These are phyloP conservation scores for Sinocyclocheilus rhinocerous DNA, from an alignment of 2,113 vertebrate species.

Conservation along the genomic window DNA sequence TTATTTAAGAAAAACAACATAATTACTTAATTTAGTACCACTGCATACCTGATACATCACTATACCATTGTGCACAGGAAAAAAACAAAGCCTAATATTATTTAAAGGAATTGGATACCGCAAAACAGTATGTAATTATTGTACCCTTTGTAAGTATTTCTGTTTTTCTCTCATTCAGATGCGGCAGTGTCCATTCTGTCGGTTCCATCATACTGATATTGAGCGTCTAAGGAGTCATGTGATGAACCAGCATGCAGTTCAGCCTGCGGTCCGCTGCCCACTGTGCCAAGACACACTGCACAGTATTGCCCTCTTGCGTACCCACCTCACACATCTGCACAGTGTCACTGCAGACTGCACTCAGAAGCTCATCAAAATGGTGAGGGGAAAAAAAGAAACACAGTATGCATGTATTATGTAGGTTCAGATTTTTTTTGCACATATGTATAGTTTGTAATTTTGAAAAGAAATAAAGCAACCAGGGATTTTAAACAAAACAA, in stretches of 20 bases:
- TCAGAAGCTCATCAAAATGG: slow-evolving; percentile 94
- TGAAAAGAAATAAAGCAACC: neutral
- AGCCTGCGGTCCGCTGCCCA: slow-evolving; percentile 88
- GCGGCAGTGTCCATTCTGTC: slow-evolving; percentile 92
- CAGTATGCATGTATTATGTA: neutral
- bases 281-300: slow-evolving; percentile 96
- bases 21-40: neutral
- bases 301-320: slow-evolving; percentile 88
- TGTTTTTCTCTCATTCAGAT: slow-evolving; percentile 71
- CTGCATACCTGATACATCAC: neutral
- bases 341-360: slow-evolving; percentile 97
- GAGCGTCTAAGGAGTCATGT: slow-evolving; percentile 84
- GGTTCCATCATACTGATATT: slow-evolving; percentile 82
- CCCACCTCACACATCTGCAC: slow-evolving; percentile 97
- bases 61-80: neutral
- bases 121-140: neutral
- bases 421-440: neutral
- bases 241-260: slow-evolving; percentile 88
- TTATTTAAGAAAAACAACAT: neutral
- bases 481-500: too few species aligned
- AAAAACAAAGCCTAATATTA: neutral
- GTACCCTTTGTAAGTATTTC: neutral
- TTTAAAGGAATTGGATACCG: neutral
- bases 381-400: slow-evolving; percentile 68
- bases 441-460: neutral